These are phyloP conservation scores for Rhinophrynus dorsalis DNA, from an alignment of 2,797 vertebrate genomes.

Conservation along the genomic window DNA sequence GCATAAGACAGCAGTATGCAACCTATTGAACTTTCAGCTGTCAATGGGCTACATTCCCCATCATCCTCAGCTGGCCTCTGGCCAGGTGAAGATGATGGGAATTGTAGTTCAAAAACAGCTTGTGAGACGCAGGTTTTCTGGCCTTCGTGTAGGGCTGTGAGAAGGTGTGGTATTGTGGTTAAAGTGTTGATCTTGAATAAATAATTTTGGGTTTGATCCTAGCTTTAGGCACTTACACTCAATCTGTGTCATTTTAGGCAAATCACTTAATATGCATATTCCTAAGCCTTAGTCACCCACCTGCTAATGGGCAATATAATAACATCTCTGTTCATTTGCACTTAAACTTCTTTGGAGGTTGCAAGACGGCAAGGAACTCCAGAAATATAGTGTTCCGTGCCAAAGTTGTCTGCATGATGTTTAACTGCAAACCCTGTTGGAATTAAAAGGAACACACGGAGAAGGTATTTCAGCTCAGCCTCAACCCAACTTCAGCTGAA, in stretches of 20 bases:
- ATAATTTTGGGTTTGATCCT: constrained; percentile 36
- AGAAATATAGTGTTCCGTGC: constrained; percentile 12
- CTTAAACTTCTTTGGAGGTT: neutral
- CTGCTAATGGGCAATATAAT: constrained; percentile 16
- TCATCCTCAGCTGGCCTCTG: no score
- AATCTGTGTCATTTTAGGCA: constrained; percentile 36
- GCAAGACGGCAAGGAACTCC: neutral
- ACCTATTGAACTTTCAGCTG: no score
- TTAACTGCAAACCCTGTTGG: constrained; percentile 1
- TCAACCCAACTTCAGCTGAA: neutral
- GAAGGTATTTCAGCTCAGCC: neutral
- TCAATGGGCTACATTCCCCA: no score
- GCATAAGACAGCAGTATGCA: no score
- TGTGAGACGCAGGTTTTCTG: no score
- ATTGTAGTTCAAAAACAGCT: no score
- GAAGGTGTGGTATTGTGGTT: constrained; percentile 43
- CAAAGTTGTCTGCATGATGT: neutral
- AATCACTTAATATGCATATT: constrained; percentile 20
- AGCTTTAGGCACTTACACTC: constrained; percentile 28
- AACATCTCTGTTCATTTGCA: neutral
- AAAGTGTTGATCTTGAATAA: constrained; percentile 44
- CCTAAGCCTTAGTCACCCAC: constrained; percentile 4
- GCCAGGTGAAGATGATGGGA: no score
- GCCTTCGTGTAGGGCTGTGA: neutral
- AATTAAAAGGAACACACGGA: neutral